phyloP scores from a whole-genome alignment of 2,797 vertebrate species.

The Champsocephalus esox region DNA sequence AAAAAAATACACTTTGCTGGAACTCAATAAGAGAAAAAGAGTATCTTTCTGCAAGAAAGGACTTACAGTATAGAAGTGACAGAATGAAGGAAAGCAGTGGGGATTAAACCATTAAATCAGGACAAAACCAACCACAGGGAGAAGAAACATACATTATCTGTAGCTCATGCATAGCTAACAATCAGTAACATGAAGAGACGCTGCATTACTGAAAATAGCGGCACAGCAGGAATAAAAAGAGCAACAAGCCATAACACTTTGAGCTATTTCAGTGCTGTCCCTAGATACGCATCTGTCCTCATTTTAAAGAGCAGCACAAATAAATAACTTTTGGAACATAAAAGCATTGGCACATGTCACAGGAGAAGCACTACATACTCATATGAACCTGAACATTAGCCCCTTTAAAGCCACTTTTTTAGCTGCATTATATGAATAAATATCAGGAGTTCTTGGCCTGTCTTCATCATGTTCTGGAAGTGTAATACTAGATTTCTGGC shows the following conservation, averaged over 20 bases:
- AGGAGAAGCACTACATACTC: too few species aligned
- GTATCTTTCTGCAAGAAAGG: conserved; percentile 40
- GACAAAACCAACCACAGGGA: conserved; percentile 10
- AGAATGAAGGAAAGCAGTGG: conserved; percentile 29
- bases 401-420: too few species aligned
- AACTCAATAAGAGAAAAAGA: conserved; percentile 22
- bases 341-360: too few species aligned
- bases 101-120: conserved; percentile 19
- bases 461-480: background rate
- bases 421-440: background rate
- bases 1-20: conserved; percentile 10
- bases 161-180: conserved; percentile 44
- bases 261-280: too few species aligned
- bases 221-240: conserved; percentile 37
- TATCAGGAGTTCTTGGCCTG: background rate
- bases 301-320: conserved; percentile 37
- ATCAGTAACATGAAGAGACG: conserved; percentile 28
- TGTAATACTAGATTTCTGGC: background rate
- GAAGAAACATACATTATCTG: conserved; percentile 27
- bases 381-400: too few species aligned
- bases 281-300: background rate
- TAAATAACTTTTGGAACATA: conserved; percentile 3
- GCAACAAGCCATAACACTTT: conserved; percentile 20
- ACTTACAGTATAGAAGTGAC: conserved; percentile 21
- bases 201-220: conserved; percentile 34